Base-by-base conservation (phyloP, 2,113 vertebrate species). In the Peromyscus maniculatus region DNA sequence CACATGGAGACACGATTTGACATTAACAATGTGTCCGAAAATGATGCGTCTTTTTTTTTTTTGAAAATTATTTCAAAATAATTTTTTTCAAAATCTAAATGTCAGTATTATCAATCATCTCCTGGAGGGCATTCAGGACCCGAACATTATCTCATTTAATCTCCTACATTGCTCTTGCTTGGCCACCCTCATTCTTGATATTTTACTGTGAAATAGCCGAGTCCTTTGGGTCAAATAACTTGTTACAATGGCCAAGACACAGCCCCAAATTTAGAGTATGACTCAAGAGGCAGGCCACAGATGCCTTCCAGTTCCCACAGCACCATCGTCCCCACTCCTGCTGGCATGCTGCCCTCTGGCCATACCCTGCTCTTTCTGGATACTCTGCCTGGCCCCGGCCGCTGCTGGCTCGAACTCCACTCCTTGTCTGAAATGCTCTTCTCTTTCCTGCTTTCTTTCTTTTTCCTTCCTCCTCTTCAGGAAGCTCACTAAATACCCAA, bases 31-130 rank as follows among this genome's bases (percentile, higher is more conserved):
- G n/a, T 78, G 39, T 92, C 31, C 16, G 46, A 26, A 95, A 77
- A 87, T 4, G 57, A 82, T 24, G 7, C 26, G 46, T 19, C 71
- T 80, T 96, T 78, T 86, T 80, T 96, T 78, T 86, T 57, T 43
- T 83, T 92, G n/a, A 92, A 96, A 87, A 62, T 75, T 75, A 49
- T 62, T 87, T 89, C 13, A 75, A 78, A 82, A 57, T 9, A 71
- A 26, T n/a, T 46, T 66, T 66, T 82, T 75, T 62, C 16, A 89
- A 57, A 90, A 62, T 16, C 69, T 66, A 69, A 26, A n/a, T 67
- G 55, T 92, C 52, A 43, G 6, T 9, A 87, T 17, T 13, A 49
- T 67, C 24, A 92, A 90, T 49, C 26, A 66, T 75, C 28, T 46
- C 33, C 28, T 91, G 52, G 71, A 89, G 55, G 64, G 39, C 78